A percentile compares a stretch with the other conserved stretches of the same genome.
Evolutionary conservation across 1,140 invertebrate species (phyloP).

Genomic region (Musca vetustissima): DNA sequence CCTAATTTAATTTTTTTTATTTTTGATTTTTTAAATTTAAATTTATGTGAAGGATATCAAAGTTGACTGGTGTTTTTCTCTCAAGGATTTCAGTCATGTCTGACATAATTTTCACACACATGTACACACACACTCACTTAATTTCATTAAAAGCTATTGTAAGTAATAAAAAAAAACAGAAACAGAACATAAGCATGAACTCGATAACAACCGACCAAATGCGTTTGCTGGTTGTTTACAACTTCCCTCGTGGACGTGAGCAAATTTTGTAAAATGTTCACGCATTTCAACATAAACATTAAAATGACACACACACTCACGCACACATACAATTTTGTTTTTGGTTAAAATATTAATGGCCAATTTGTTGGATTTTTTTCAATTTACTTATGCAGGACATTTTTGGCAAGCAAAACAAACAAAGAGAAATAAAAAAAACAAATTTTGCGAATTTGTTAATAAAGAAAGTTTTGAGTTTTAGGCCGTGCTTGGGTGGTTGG

Average conservation of each 20-base stretch:
- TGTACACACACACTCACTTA: no score
- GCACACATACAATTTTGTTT: neutral
- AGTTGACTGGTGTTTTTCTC: no score
- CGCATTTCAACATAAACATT: neutral
- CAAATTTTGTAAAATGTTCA: constrained; percentile 18
- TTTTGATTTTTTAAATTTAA: no score
- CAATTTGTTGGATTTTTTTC: no score
- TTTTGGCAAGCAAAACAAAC: constrained; percentile 23
- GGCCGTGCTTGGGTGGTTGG: no score
- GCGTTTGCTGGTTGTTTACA: constrained; percentile 13
- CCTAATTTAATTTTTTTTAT: no score
- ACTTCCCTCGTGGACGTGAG: constrained; percentile 21
- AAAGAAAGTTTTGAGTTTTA: constrained; percentile 14
- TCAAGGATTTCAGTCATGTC: neutral
- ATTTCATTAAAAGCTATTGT: neutral
- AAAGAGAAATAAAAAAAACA: no score
- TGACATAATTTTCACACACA: constrained; percentile 7
- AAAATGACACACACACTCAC: neutral
- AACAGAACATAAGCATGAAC: no score
- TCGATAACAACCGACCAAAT: no score
- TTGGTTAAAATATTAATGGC: neutral
- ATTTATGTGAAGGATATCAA: no score
- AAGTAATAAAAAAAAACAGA: constrained; percentile 14
- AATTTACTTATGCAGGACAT: constrained; percentile 1
- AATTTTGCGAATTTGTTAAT: neutral